Conservation (phyloP, 2,797 vertebrate species). For the Aphelocoma californica region DNA sequence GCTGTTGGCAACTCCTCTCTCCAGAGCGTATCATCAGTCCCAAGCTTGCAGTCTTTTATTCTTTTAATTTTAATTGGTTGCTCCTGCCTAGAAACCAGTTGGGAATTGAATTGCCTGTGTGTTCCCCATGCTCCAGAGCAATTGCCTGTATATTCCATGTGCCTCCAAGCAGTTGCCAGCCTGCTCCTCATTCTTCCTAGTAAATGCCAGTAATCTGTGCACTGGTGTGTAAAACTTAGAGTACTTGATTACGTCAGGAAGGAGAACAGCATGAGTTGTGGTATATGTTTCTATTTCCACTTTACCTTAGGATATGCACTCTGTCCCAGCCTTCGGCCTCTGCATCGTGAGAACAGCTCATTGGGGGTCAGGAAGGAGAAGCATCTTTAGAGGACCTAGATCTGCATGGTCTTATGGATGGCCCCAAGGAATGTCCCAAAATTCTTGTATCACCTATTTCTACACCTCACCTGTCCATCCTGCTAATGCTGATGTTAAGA, state of each 20-base stretch:
- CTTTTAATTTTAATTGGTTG: conserved; percentile 70
- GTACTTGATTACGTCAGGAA: conserved; percentile 11
- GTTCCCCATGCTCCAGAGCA: conserved; percentile 32
- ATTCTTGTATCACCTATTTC: neutral
- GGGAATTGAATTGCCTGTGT: conserved; percentile 57
- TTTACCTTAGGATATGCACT: neutral
- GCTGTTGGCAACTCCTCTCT: conserved; percentile 61
- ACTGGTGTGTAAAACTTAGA: conserved; percentile 36
- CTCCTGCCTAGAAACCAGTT: conserved; percentile 62
- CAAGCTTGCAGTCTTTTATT: conserved; percentile 45
- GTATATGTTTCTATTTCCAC: neutral
- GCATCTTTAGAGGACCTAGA: neutral
- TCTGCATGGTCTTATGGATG: neutral
- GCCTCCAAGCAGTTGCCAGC: conserved; percentile 49
- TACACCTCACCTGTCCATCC: neutral
- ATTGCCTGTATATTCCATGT: conserved; percentile 27
- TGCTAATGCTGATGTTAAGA: neutral
- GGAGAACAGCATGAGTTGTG: neutral
- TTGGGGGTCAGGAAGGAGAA: neutral
- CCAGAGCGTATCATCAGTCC: conserved; percentile 46
- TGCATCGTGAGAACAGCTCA: neutral
- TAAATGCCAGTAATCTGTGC: conserved; percentile 53
- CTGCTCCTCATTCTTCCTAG: conserved; percentile 34
- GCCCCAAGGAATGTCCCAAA: neutral
- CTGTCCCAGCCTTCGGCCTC: neutral